These are phyloP conservation scores for Sphenopsis melanotis DNA, from an alignment of 2,797 vertebrate genomes.

Conservation along the genomic window DNA sequence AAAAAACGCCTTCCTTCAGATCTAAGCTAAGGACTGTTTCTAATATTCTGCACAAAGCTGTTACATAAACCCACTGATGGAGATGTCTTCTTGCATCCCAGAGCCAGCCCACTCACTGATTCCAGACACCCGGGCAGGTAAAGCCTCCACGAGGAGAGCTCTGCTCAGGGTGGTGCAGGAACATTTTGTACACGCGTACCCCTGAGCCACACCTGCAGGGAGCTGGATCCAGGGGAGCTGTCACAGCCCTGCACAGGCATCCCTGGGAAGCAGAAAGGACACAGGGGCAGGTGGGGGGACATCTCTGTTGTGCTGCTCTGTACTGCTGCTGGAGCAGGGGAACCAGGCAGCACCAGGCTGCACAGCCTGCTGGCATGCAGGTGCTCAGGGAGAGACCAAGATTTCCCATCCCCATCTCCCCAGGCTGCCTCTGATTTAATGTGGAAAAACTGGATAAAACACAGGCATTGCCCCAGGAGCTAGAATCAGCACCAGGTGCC, in stretches of 20 bases:
- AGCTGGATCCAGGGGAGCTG: background rate
- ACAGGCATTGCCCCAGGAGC: background rate
- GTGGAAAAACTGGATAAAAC: background rate
- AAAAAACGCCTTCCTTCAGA: background rate
- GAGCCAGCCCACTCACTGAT: background rate
- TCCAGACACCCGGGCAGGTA: background rate
- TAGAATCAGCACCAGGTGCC: background rate
- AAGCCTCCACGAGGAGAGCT: background rate
- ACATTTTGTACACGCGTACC: accelerated
- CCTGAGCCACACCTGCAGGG: background rate
- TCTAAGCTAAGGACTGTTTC: background rate
- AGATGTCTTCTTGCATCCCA: background rate
- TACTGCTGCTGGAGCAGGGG: background rate
- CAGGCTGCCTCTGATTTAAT: background rate
- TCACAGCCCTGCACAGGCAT: background rate
- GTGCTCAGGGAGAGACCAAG: background rate
- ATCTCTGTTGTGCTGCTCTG: background rate
- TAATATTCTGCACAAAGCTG: background rate
- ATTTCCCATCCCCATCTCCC: background rate
- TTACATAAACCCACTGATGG: background rate
- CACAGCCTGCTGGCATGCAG: background rate
- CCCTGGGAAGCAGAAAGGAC: background rate
- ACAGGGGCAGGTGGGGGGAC: background rate
- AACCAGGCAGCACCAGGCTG: background rate
- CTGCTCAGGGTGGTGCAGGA: background rate